Percentiles rank a stretch among this genome's conserved stretches.
Evolutionary conservation across 2,797 vertebrate species (phyloP).

Genomic region (Rhinogobio ventralis): DNA sequence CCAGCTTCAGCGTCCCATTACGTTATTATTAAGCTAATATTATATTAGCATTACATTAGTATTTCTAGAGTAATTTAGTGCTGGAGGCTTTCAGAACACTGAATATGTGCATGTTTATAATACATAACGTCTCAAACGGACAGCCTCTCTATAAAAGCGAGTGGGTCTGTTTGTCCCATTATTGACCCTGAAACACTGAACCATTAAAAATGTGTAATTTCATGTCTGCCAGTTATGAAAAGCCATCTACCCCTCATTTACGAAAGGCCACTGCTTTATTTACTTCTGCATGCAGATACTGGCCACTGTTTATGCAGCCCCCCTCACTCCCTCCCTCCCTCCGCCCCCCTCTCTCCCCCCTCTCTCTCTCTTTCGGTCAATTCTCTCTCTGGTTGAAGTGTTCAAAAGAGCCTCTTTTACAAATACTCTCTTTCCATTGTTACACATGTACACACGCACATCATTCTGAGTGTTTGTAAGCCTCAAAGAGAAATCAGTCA

Average conservation of each 20-base stretch:
- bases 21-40: conserved; percentile 16
- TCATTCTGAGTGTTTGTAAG: conserved; percentile 24
- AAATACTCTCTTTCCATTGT: neutral
- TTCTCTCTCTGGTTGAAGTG: conserved; percentile 1
- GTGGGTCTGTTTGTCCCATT: neutral
- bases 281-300: conserved; percentile 20
- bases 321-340: neutral
- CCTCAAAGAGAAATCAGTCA: conserved; percentile 16
- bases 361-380: neutral
- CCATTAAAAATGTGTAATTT: conserved; percentile 43
- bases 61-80: conserved; percentile 21
- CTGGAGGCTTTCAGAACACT: conserved; percentile 10
- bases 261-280: conserved; percentile 33
- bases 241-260: conserved; percentile 1
- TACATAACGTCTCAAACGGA: conserved; percentile 20
- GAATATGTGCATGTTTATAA: conserved; percentile 22
- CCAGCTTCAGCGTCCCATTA: conserved; percentile 5
- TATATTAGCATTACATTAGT: conserved; percentile 30
- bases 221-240: conserved; percentile 15
- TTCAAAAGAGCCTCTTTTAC: conserved; percentile 20
- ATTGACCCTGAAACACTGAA: conserved; percentile 23
- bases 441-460: conserved; percentile 8
- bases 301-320: conserved; percentile 6
- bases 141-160: neutral
- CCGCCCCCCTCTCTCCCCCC: no score